These are phyloP conservation scores for Pao palembangensis DNA, from an alignment of 2,113 vertebrate species.

Conservation along the genomic window DNA sequence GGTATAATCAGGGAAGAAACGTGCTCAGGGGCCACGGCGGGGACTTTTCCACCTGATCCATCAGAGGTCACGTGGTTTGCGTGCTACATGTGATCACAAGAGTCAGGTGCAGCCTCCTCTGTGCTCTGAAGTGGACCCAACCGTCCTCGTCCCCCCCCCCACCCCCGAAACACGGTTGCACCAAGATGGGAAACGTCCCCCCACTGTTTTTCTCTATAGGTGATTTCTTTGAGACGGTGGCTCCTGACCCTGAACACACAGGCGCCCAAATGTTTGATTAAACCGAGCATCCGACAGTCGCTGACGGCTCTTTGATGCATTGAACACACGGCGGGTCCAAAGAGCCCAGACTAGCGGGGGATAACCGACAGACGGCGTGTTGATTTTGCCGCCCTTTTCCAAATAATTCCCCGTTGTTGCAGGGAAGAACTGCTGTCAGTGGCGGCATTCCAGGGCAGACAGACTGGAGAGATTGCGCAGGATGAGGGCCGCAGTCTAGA, in stretches of 20 bases:
- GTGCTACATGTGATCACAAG: neutral
- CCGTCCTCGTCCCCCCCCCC: slow-evolving; percentile 3
- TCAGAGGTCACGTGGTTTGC: slow-evolving; percentile 22
- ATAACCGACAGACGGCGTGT: slow-evolving; percentile 59
- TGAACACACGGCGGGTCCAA: slow-evolving; percentile 48
- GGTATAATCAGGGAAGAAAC: slow-evolving; percentile 48
- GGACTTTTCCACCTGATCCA: slow-evolving; percentile 36
- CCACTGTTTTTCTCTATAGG: slow-evolving; percentile 43
- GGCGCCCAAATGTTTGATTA: slow-evolving; percentile 59
- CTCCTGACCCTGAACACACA: slow-evolving; percentile 54
- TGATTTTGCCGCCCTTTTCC: slow-evolving; percentile 56
- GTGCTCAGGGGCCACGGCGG: slow-evolving; percentile 2
- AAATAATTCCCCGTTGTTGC: slow-evolving; percentile 62
- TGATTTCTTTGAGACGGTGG: slow-evolving; percentile 52
- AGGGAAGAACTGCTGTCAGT: slow-evolving; percentile 49
- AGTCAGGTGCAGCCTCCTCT: no score
- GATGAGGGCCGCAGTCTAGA: slow-evolving; percentile 35
- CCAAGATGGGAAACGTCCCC: slow-evolving; percentile 34
- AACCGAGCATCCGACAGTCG: slow-evolving; percentile 41
- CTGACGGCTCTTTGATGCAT: slow-evolving; percentile 49
- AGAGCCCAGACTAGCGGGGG: slow-evolving; percentile 59
- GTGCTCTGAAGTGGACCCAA: slow-evolving; percentile 15
- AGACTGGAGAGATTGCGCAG: slow-evolving; percentile 39
- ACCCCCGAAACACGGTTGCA: slow-evolving; percentile 20
- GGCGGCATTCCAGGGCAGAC: slow-evolving; percentile 53